Conservation (phyloP, 1,140 invertebrate species). For the Solenopsis invicta region DNA sequence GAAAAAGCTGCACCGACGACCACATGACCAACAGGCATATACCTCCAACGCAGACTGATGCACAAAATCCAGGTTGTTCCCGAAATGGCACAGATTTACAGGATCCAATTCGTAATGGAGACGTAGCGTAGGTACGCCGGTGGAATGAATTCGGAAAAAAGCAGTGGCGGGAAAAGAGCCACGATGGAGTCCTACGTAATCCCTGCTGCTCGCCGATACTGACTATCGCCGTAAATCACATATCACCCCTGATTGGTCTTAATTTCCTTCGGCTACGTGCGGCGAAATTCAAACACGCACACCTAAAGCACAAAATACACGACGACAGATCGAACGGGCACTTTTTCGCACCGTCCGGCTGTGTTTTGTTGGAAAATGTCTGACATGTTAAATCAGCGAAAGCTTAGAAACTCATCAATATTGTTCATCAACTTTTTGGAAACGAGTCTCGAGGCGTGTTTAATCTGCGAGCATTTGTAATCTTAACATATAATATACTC, state of each 20-base stretch:
- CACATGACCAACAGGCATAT: background rate
- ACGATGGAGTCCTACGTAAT: constrained; percentile 60
- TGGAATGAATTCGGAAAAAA: constrained; percentile 70
- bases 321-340: background rate
- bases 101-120: constrained; percentile 75
- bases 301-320: constrained; percentile 41
- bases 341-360: constrained; percentile 26
- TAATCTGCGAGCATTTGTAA: background rate
- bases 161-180: constrained; percentile 25
- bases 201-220: constrained; percentile 59
- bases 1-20: background rate
- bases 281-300: constrained; percentile 69
- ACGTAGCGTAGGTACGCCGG: constrained; percentile 74
- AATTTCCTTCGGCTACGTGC: constrained; percentile 80
- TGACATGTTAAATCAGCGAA: constrained; percentile 59
- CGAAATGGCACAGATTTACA: constrained; percentile 66
- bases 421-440: background rate
- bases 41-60: constrained; percentile 1
- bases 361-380: constrained; percentile 24
- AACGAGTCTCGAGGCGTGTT: background rate
- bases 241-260: constrained; percentile 81
- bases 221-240: constrained; percentile 75
- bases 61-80: constrained; percentile 14
- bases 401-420: constrained; percentile 34
- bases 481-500: too few species aligned